Conservation (phyloP, 64 coral and sea anemone genomes). For the Stylophora pistillata region DNA sequence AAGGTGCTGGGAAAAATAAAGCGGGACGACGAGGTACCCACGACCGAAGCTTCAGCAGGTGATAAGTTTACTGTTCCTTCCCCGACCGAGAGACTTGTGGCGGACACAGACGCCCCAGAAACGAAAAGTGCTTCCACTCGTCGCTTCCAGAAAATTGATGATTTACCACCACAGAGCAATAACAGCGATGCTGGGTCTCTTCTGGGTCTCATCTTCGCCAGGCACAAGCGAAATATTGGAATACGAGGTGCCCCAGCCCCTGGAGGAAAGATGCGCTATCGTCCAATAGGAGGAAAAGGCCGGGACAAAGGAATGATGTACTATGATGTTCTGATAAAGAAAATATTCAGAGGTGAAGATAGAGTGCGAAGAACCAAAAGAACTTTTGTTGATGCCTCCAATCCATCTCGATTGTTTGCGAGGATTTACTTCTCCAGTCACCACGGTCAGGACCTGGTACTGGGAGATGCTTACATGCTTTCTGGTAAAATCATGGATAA, state of each 20-base stretch:
- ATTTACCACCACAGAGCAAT: neutral
- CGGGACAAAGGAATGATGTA: conserved; percentile 15
- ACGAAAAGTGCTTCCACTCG: neutral
- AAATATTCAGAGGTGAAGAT: conserved; percentile 25
- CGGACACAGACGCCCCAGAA: neutral
- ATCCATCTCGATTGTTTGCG: conserved; percentile 19
- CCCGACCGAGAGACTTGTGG: too few relatives aligned
- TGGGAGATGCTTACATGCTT: conserved; percentile 26
- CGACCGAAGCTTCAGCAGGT: neutral
- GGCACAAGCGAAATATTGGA: conserved; percentile 13
- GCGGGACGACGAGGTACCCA: neutral
- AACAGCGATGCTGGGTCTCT: neutral
- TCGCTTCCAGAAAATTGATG: neutral
- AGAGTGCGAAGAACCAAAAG: conserved; percentile 1
- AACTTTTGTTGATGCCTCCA: conserved; percentile 30
- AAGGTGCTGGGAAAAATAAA: conserved; percentile 29
- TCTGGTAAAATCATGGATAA: conserved; percentile 34
- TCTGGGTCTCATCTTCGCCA: neutral
- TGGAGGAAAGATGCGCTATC: too few relatives aligned
- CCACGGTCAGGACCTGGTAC: conserved; percentile 1
- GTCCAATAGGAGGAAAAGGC: too few relatives aligned
- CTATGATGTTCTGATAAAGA: conserved; percentile 44
- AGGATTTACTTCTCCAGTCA: conserved; percentile 5
- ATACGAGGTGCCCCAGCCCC: conserved; percentile 16
- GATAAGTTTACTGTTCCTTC: neutral